Evolutionary conservation across 2,888 invertebrate genomes (phyloP).

Genomic region (Eupithecia subumbrata): DNA sequence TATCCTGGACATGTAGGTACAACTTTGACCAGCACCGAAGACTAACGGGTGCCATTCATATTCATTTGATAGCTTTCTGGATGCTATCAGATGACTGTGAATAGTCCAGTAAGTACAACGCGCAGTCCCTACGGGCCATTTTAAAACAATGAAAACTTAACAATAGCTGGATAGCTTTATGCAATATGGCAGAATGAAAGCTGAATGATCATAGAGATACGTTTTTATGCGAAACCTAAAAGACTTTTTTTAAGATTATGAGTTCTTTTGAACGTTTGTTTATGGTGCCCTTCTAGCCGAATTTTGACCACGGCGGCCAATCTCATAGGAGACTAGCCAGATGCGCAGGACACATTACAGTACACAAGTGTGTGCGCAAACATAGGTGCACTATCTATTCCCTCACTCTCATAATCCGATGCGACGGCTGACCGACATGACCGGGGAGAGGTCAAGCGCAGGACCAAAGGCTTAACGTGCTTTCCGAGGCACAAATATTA

Average conservation of each 20-base stretch:
- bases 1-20: too few relatives aligned
- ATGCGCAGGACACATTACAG: too few relatives aligned
- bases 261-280: background rate
- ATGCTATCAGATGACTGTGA: background rate
- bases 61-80: background rate
- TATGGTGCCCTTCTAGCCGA: too few relatives aligned
- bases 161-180: conserved; percentile 45
- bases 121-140: conserved; percentile 5
- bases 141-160: conserved; percentile 44
- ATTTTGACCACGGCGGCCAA: too few relatives aligned
- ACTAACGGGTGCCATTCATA: background rate
- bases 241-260: background rate
- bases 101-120: background rate
- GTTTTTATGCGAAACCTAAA: background rate
- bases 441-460: too few relatives aligned
- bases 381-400: too few relatives aligned
- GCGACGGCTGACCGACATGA: too few relatives aligned
- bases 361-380: too few relatives aligned
- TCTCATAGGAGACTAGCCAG: too few relatives aligned
- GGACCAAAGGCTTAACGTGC: too few relatives aligned
- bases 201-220: background rate
- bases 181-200: conserved; percentile 43
- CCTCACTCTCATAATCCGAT: too few relatives aligned
- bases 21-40: background rate
- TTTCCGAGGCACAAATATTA: too few relatives aligned